A percentile compares a stretch with the other conserved stretches of the same genome.
Evolutionary conservation across 35 echinoderm and acorn worm species (phyloP).

Genomic region (Eucidaris tribuloides): DNA sequence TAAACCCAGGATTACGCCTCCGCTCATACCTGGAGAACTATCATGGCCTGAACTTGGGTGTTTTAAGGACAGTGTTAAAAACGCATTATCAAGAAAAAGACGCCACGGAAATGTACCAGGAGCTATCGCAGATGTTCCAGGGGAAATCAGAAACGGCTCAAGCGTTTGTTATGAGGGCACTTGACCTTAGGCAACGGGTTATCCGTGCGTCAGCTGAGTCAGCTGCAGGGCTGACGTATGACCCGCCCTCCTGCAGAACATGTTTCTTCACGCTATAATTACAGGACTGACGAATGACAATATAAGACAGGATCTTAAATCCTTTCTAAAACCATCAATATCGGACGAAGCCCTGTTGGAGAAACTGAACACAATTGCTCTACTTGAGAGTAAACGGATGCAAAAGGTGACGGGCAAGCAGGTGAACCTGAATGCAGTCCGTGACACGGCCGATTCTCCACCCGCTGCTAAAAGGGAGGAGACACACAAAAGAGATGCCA

Average conservation of each 20-base stretch:
- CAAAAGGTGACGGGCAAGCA: too few species aligned
- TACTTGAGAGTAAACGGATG: not conserved
- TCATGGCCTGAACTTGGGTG: not conserved
- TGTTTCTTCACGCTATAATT: slow-evolving; percentile 59
- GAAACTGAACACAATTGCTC: not conserved
- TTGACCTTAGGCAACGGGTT: slow-evolving; percentile 52
- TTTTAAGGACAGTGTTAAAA: not conserved
- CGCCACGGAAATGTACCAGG: slow-evolving; percentile 51
- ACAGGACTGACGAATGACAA: slow-evolving; percentile 32
- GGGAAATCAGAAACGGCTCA: slow-evolving; percentile 21
- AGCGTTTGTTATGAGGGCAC: slow-evolving; percentile 33
- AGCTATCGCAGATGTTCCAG: slow-evolving; percentile 22
- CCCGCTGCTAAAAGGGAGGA: too few species aligned
- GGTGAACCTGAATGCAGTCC: too few species aligned
- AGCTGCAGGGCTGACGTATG: slow-evolving; percentile 12
- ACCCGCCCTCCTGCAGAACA: not conserved
- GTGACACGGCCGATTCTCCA: too few species aligned
- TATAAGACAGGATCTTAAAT: slow-evolving; percentile 30
- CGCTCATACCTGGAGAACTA: slow-evolving; percentile 25
- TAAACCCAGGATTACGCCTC: slow-evolving; percentile 2
- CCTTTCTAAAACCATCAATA: too few species aligned
- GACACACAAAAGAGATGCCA: too few species aligned
- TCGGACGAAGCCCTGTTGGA: too few species aligned
- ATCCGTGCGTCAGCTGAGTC: slow-evolving; percentile 33
- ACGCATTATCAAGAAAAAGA: slow-evolving; percentile 29